Conservation (phyloP, 2,888 invertebrate genomes). For the Neuroscelio doddi region DNA sequence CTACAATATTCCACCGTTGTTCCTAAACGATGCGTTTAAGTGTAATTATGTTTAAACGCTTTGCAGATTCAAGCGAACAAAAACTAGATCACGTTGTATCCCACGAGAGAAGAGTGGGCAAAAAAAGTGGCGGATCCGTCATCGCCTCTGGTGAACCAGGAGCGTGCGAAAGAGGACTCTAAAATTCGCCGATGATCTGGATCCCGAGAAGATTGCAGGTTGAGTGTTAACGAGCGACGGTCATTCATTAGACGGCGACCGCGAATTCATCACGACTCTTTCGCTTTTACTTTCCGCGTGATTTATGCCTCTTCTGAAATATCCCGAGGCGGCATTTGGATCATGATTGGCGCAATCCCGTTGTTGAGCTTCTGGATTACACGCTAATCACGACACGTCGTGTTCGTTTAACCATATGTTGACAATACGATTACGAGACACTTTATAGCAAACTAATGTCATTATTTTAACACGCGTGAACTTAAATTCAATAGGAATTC, state of each 20-base stretch:
- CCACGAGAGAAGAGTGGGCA: slow-evolving; percentile 12
- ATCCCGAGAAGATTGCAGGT: slow-evolving; percentile 10
- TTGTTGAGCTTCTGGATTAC: not conserved
- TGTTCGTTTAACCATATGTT: no score
- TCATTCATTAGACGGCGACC: slow-evolving; percentile 5
- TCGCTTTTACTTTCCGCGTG: slow-evolving; percentile 1
- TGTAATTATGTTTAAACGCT: slow-evolving; percentile 9
- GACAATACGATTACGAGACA: no score
- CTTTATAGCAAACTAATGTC: no score
- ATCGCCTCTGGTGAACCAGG: slow-evolving; percentile 21
- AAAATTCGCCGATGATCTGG: slow-evolving; percentile 8
- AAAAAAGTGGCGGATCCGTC: slow-evolving; percentile 24
- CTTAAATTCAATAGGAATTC: no score
- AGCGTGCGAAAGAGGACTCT: slow-evolving; percentile 27
- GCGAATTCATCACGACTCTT: slow-evolving; percentile 7
- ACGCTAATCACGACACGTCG: not conserved
- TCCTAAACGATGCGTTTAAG: no score
- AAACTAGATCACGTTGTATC: slow-evolving; percentile 21
- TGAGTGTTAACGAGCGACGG: slow-evolving; percentile 6
- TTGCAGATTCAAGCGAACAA: slow-evolving; percentile 10
- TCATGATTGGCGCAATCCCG: not conserved
- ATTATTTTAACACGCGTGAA: no score
- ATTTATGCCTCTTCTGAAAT: slow-evolving; percentile 5
- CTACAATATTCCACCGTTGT: no score
- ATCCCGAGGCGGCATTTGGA: slow-evolving; percentile 5